phyloP scores from a whole-genome alignment of 2,888 invertebrate genomes.

The Oasisia sp. region DNA sequence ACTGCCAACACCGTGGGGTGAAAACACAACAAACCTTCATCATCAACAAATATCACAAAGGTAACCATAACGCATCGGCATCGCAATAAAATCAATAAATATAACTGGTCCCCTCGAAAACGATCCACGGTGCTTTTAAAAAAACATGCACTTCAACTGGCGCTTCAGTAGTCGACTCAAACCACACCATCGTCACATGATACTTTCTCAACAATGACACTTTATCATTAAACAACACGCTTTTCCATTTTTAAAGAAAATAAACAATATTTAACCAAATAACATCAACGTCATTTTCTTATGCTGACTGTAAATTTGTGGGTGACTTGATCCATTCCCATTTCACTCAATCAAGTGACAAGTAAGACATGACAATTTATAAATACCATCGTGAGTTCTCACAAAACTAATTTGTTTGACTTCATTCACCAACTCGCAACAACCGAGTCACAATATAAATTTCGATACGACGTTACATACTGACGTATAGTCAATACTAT shows the following conservation, averaged over 20 bases:
- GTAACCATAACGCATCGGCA: not conserved
- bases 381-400: not conserved
- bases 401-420: not conserved
- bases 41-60: slow-evolving; percentile 5
- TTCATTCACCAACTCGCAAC: not conserved
- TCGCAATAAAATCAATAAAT: not conserved
- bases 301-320: not conserved
- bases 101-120: not conserved
- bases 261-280: not conserved
- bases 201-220: not conserved
- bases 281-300: not conserved
- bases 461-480: not conserved
- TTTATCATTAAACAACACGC: not conserved
- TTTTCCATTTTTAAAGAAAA: not conserved
- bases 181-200: not conserved
- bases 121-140: not conserved
- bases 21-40: slow-evolving; percentile 3
- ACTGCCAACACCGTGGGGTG: not conserved
- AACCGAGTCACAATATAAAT: not conserved
- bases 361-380: not conserved
- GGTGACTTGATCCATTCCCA: not conserved
- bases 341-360: not conserved
- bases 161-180: not conserved
- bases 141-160: not conserved
- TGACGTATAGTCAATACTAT: not conserved